phyloP scores from a whole-genome alignment of 2,797 vertebrate species.

The Gymnothorax reevesii region DNA sequence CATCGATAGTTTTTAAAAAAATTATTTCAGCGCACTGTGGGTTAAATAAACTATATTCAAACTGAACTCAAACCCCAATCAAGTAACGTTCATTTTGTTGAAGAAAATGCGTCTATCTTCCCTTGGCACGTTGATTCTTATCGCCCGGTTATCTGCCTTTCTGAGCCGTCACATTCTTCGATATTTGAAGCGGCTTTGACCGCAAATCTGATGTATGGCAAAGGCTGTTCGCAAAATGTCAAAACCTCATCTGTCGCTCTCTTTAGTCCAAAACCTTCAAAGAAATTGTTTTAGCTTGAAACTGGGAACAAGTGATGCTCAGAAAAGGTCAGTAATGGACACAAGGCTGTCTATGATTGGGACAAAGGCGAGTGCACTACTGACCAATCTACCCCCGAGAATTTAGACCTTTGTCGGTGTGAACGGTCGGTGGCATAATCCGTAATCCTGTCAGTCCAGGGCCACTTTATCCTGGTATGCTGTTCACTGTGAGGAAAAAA shows the following conservation, averaged over 20 bases:
- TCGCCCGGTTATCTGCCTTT: not conserved
- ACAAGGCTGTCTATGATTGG: slow-evolving; percentile 31
- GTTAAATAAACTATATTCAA: no score
- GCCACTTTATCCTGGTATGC: not conserved
- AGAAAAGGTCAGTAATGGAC: slow-evolving; percentile 25
- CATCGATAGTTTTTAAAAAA: no score
- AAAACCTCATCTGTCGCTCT: slow-evolving; percentile 44
- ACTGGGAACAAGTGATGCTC: slow-evolving; percentile 16
- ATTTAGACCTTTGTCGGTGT: not conserved
- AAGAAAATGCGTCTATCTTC: not conserved
- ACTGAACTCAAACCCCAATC: not conserved
- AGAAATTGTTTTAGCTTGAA: slow-evolving; percentile 15
- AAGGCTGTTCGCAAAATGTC: slow-evolving; percentile 56
- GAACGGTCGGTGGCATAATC: not conserved
- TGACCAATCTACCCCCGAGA: not conserved
- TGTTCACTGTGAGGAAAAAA: not conserved
- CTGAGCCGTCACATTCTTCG: slow-evolving; percentile 45
- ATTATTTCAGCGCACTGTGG: no score
- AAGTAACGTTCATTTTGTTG: not conserved
- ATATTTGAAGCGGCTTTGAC: slow-evolving; percentile 26
- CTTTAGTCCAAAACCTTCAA: slow-evolving; percentile 27
- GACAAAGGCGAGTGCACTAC: no score
- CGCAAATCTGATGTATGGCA: slow-evolving; percentile 41
- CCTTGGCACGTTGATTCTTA: not conserved
- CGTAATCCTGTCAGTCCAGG: not conserved